Evolutionary conservation across 2,113 vertebrate species (phyloP).

Genomic region (Clarias magur): DNA sequence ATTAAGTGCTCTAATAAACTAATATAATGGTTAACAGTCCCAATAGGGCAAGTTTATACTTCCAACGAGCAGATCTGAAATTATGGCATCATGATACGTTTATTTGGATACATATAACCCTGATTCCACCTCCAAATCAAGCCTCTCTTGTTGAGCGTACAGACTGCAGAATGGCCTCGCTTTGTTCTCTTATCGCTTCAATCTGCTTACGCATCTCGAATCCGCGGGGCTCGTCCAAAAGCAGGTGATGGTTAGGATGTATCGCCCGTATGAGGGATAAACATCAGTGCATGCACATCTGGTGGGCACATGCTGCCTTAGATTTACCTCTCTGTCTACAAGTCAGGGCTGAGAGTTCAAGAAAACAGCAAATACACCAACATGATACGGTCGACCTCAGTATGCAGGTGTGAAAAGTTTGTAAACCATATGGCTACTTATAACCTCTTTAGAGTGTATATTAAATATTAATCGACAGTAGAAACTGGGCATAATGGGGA

Average conservation of each 20-base stretch:
- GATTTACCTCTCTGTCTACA: slow-evolving; percentile 6
- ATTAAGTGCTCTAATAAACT: not conserved
- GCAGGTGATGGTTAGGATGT: slow-evolving; percentile 40
- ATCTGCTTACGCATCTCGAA: not conserved
- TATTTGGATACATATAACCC: not conserved
- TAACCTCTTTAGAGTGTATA: not conserved
- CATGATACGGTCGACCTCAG: slow-evolving; percentile 20
- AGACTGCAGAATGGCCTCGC: not conserved
- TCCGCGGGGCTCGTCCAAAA: slow-evolving; percentile 11
- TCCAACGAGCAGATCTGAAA: not conserved
- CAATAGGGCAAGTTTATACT: not conserved
- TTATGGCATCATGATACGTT: not conserved
- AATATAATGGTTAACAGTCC: not conserved
- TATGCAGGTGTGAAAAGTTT: not conserved
- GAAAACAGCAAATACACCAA: not conserved
- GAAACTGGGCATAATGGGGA: not conserved
- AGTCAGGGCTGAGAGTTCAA: not conserved
- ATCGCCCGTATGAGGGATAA: slow-evolving; percentile 17
- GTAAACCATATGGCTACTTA: not conserved
- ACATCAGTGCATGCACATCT: slow-evolving; percentile 54
- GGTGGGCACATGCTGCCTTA: slow-evolving; percentile 51
- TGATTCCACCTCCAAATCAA: slow-evolving; percentile 27
- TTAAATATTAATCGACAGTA: not conserved
- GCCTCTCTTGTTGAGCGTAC: slow-evolving; percentile 24
- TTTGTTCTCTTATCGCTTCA: slow-evolving; percentile 37